phyloP scores from a whole-genome alignment of 2,888 invertebrate genomes.

The Hirtodrosophila trivittata region DNA sequence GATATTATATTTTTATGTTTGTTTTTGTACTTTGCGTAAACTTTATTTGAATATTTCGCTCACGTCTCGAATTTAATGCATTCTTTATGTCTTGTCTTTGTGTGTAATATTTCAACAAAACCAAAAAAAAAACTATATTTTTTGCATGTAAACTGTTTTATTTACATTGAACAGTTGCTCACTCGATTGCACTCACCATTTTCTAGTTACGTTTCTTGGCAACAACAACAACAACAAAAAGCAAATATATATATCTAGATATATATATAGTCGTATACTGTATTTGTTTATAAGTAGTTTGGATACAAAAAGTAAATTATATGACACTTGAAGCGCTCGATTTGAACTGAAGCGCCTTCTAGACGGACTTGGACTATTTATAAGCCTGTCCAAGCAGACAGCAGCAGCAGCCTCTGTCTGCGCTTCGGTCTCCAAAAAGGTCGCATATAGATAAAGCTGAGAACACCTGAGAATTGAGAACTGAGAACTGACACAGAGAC shows the following conservation, averaged over 20 bases:
- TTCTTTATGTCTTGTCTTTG: constrained; percentile 49
- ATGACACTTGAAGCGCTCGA: constrained; percentile 57
- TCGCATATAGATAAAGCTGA: constrained; percentile 45
- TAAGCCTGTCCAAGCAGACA: constrained; percentile 47
- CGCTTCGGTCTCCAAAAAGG: constrained; percentile 42
- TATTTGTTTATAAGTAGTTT: constrained; percentile 10
- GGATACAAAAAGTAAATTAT: constrained; percentile 17
- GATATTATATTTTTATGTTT: constrained; percentile 12
- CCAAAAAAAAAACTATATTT: constrained; percentile 7
- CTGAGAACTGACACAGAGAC: constrained; percentile 28
- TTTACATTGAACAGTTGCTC: constrained; percentile 27
- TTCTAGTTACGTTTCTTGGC: constrained; percentile 22
- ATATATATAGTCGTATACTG: constrained; percentile 1
- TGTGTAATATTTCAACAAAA: constrained; percentile 38
- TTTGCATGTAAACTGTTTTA: constrained; percentile 5
- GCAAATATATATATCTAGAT: constrained; percentile 2
- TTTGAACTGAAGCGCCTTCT: constrained; percentile 70
- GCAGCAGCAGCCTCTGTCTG: constrained; percentile 3
- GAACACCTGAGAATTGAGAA: constrained; percentile 68
- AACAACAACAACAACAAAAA: constrained; percentile 18
- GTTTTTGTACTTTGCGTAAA: constrained; percentile 15
- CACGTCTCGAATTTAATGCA: constrained; percentile 58
- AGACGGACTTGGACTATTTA: constrained; percentile 66
- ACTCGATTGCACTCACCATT: constrained; percentile 56
- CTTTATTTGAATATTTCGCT: constrained; percentile 45